Percentiles rank a stretch among this genome's conserved stretches.
Conservation (phyloP, 2,797 vertebrate species). For the Neosilurus hyrtlii region DNA sequence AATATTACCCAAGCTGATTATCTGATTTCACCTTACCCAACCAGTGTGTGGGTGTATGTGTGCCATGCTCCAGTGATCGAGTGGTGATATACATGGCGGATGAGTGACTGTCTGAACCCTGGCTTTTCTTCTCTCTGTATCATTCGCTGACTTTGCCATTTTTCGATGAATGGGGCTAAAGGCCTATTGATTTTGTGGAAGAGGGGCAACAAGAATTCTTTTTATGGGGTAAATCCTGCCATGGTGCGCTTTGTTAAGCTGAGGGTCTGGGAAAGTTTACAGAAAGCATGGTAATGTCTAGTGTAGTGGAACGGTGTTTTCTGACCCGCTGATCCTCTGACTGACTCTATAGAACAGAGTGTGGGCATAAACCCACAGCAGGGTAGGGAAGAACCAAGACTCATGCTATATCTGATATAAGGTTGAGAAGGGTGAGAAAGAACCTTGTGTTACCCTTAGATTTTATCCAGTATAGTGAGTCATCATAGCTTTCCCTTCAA, state of each 20-base stretch:
- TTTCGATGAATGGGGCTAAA: conserved; percentile 36
- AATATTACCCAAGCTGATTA: not conserved
- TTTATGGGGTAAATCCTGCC: conserved; percentile 70
- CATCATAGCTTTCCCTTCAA: conserved; percentile 30
- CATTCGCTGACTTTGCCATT: conserved; percentile 55
- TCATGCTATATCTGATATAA: conserved; percentile 60
- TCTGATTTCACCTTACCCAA: conserved; percentile 16
- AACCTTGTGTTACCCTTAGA: conserved; percentile 56
- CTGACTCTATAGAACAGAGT: conserved; percentile 62
- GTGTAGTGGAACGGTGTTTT: conserved; percentile 75
- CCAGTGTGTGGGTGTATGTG: not conserved
- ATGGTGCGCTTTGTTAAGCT: conserved; percentile 69
- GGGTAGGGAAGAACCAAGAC: conserved; percentile 62
- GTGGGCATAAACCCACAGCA: conserved; percentile 62
- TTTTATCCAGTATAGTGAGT: conserved; percentile 47
- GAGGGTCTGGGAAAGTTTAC: conserved; percentile 78
- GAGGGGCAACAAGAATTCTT: conserved; percentile 63
- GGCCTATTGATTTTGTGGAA: conserved; percentile 31
- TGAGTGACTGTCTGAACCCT: conserved; percentile 39
- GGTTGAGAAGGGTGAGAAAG: conserved; percentile 57
- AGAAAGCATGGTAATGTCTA: conserved; percentile 72
- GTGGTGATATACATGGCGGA: conserved; percentile 42
- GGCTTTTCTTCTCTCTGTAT: conserved; percentile 43
- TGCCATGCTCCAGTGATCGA: conserved; percentile 38
- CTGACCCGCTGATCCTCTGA: conserved; percentile 65